Percentiles rank a stretch among this genome's conserved stretches.
These are phyloP conservation scores for Diplosoma virens DNA, from an alignment of 23 tunicate genomes.

Conservation along the genomic window DNA sequence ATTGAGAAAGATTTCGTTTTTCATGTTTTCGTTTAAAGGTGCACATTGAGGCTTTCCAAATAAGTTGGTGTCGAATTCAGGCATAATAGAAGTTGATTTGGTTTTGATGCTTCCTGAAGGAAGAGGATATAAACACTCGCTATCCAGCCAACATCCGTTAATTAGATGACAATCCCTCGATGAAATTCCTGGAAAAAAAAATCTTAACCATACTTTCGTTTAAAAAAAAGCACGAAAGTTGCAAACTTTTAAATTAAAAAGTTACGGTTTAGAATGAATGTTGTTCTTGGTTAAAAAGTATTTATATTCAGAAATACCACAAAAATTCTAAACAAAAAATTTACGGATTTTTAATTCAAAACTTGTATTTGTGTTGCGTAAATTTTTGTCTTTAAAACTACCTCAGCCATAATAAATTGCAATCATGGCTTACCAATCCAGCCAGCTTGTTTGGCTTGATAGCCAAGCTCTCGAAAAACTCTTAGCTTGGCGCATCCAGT, in stretches of 20 bases:
- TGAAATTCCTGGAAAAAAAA: conserved; percentile 8
- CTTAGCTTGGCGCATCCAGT: conserved; percentile 57
- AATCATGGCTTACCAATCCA: conserved; percentile 53
- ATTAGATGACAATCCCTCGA: conserved; percentile 21
- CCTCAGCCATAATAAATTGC: no score
- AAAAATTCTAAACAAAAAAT: no score
- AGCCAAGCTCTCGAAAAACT: conserved; percentile 51
- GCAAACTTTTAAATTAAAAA: no score
- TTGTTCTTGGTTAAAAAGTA: no score
- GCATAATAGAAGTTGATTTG: neutral
- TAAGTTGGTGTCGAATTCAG: neutral
- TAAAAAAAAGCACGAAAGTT: no score
- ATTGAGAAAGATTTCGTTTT: conserved; percentile 16
- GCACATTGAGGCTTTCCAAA: conserved; percentile 32
- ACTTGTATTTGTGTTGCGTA: no score
- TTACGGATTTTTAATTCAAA: no score
- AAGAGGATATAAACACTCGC: conserved; percentile 43
- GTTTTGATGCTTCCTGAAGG: neutral
- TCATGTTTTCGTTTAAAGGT: neutral
- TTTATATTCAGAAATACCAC: no score
- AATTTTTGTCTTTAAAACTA: no score
- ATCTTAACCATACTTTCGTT: no score
- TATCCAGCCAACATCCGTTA: conserved; percentile 24
- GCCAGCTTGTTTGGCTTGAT: conserved; percentile 56
- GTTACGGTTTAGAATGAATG: no score